Conservation (phyloP, 2,888 invertebrate genomes). For the Synergus laeviventris region DNA sequence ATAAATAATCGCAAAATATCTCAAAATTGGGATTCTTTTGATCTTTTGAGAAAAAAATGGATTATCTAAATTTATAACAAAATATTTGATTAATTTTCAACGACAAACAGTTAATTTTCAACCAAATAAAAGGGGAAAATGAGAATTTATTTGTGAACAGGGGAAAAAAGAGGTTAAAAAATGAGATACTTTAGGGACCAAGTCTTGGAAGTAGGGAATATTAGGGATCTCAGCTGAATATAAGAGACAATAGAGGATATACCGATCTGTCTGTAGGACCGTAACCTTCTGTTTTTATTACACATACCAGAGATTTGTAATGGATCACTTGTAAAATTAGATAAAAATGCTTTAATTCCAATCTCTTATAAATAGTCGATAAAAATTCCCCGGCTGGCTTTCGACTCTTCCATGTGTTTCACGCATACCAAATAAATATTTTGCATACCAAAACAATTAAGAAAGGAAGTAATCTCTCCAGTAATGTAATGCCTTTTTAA, state of each 20-base stretch:
- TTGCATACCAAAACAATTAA: background rate
- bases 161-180: too few relatives aligned
- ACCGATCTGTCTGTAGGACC: background rate
- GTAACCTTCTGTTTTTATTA: background rate
- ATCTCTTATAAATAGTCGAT: slow-evolving; percentile 7
- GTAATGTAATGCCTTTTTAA: background rate
- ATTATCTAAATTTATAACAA: too few relatives aligned
- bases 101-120: too few relatives aligned
- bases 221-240: too few relatives aligned
- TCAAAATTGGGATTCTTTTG: too few relatives aligned
- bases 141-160: too few relatives aligned
- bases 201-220: background rate
- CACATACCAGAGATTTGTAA: background rate
- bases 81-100: too few relatives aligned
- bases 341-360: background rate
- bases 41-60: too few relatives aligned
- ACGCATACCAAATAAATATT: background rate
- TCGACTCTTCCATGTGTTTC: background rate
- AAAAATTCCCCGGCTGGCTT: slow-evolving; percentile 8
- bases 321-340: background rate
- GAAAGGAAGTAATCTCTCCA: background rate
- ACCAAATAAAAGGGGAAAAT: too few relatives aligned
- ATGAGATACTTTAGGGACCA: too few relatives aligned
- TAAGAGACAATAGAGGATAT: too few relatives aligned
- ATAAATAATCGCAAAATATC: too few relatives aligned